These are phyloP conservation scores for Cinclus cinclus DNA, from an alignment of 2,113 vertebrate species.

Conservation along the genomic window DNA sequence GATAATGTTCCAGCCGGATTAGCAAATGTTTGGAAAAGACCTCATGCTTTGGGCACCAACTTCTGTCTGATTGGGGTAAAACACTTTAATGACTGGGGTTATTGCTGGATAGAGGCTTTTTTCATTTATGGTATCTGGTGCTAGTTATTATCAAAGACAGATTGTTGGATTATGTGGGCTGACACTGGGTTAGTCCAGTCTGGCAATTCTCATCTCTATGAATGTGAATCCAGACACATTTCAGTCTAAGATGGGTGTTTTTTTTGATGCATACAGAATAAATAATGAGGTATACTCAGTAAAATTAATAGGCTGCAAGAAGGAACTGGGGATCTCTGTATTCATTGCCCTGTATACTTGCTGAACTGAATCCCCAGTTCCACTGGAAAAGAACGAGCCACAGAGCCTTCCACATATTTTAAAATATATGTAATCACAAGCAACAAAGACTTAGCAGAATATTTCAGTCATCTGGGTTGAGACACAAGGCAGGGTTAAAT, in stretches of 20 bases:
- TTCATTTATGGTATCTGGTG: not conserved
- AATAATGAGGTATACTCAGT: not conserved
- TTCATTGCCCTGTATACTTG: not conserved
- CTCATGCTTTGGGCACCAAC: conserved; percentile 47
- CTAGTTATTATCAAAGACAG: conserved; percentile 56
- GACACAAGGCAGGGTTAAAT: conserved; percentile 39
- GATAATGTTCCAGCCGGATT: conserved; percentile 58
- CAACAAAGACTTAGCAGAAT: conserved; percentile 36
- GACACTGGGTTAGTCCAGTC: not conserved
- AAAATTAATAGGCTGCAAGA: not conserved
- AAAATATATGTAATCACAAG: conserved; percentile 17
- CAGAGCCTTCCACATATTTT: conserved; percentile 27
- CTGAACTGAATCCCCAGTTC: not conserved
- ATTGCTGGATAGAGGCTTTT: conserved; percentile 19
- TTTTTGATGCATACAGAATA: not conserved
- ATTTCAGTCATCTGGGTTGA: conserved; percentile 17
- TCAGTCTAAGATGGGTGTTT: not conserved
- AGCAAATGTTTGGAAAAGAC: conserved; percentile 55
- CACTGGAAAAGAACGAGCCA: not conserved
- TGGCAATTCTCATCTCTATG: conserved; percentile 13
- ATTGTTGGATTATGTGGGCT: conserved; percentile 21
- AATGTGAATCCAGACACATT: conserved; percentile 25
- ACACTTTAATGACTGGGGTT: conserved; percentile 4
- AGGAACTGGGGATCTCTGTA: not conserved
- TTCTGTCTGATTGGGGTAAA: conserved; percentile 36